Evolutionary conservation across 2,113 vertebrate genomes (phyloP), one percentile per base, ranked within the genome.

Genomic region (Brachirus orientalis): DNA sequence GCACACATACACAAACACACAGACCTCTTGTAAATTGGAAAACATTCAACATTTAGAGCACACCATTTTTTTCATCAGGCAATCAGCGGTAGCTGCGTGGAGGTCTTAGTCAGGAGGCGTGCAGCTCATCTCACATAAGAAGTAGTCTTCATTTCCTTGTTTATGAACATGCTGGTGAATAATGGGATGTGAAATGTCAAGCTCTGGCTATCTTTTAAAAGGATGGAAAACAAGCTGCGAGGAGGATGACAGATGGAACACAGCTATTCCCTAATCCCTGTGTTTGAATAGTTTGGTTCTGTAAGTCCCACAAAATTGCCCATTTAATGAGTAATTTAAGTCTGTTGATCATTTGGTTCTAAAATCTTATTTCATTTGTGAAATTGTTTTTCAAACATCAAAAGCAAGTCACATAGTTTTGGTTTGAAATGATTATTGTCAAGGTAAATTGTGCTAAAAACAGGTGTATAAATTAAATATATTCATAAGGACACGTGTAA

Each of bases 121-220:
- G 65, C 53, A 40, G 67, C 58, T 84, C 84, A 89, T 86, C 80
- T 80, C 53, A 63, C 68, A 80, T 66, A 77, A 77, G 76, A 79
- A 83, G 74, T 63, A 46, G 60, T 83, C 67, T 63, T 82, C 69
- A 46, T 87, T 75, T 77, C 44, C 66, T 61, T 87, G 81, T 90
- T 86, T 80, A 83, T 80, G 80, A 79, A 80, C 83, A 77, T 79
- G 81, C 70, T 58, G 85, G 69, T 81, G 85, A 87, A 88, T 86
- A 88, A 87, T 83, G 74, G 53, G 65, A 57, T 77, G 82, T 80
- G 78, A 88, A 90, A 88, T 84, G 86, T 86, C 82, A 72, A 77
- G 58, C 65, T 66, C 80, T 67, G 47, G 52, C 59, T 61, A 56
- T 62, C 63, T 75, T 71, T 40, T 60, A 43, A 74, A 51, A 63